Evolutionary conservation across 2,888 invertebrate species (phyloP), one percentile per base, ranked within the genome.

Genomic region (Drosophila nigricruria): DNA sequence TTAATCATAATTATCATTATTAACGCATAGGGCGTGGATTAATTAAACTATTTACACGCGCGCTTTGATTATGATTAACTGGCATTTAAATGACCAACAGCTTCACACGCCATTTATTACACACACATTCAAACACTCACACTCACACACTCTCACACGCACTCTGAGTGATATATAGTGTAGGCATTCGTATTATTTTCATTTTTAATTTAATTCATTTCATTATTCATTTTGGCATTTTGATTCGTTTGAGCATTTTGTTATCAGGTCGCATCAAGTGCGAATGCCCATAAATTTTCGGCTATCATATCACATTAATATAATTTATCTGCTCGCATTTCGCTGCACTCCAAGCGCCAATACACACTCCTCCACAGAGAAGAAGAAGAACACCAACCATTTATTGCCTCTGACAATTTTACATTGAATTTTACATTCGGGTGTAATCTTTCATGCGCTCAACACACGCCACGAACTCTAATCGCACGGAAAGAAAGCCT

Each of bases 221-320:
- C 66, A 67, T 78, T 78, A 73, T 78, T 77, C 70, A 65, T 66
- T 42, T 47, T 47, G 54, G 54, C 64, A 72, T 69, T 53, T 53
- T 73, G 66, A 79, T 73, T 64, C 58, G 63, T 66, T 57, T 54
- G 79, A 53, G 36, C 49, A 64, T 72, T 70, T 49, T 53, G 43
- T 67, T 79, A 79, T 68, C 79, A 42, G 45, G 56, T 38, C 62
- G 56, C 76, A 73, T 77, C 77, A 77, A 77, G 62, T 49, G 78
- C 57, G 70, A 56, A 57, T 57, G 67, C 73, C 68, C 70, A 79
- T 88, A 75, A 88, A 85, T 88, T 88, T 69, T 69, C 53, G 53
- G 71, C 74, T 79, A 88, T 85, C 84, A 85, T 77, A 66, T 77
- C 85, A 88, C 84, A 85, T 85, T 88, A 82, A 88, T 77, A 82